A percentile compares a stretch with the other conserved stretches of the same genome.
Evolutionary conservation across 1,140 invertebrate genomes (phyloP).

Genomic region (Polypedilum vanderplanki): DNA sequence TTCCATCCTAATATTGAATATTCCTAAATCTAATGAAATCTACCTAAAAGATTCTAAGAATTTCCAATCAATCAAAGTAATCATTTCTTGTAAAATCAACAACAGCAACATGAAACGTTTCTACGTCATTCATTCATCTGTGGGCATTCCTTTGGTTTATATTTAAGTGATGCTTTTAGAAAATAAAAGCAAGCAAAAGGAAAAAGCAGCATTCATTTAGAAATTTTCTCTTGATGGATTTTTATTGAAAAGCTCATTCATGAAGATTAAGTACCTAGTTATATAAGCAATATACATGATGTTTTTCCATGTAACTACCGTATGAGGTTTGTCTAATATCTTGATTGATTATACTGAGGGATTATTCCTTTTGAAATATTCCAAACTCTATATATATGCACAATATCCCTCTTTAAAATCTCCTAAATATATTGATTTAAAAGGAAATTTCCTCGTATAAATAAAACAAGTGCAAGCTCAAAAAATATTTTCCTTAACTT

Average conservation of each 20-base stretch:
- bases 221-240: constrained; percentile 7
- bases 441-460: constrained; percentile 11
- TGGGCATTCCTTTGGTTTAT: too few species aligned
- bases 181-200: neutral
- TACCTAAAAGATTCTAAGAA: too few species aligned
- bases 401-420: neutral
- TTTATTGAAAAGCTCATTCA: constrained; percentile 16
- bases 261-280: constrained; percentile 12
- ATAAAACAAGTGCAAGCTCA: neutral
- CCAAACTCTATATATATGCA: neutral
- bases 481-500: too few species aligned
- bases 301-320: constrained; percentile 16
- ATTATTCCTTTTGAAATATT: constrained; percentile 8
- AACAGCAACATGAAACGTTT: too few species aligned
- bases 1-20: too few species aligned
- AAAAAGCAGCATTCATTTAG: constrained; percentile 1
- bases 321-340: constrained; percentile 12
- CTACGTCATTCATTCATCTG: too few species aligned
- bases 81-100: too few species aligned
- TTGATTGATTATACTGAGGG: constrained; percentile 12
- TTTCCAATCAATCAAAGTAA: too few species aligned
- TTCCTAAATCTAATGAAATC: too few species aligned
- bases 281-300: constrained; percentile 19
- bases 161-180: too few species aligned
- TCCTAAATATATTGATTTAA: neutral